Evolutionary conservation across 2,797 vertebrate species (phyloP).

Genomic region (Phrynocephalus guinanensis): DNA sequence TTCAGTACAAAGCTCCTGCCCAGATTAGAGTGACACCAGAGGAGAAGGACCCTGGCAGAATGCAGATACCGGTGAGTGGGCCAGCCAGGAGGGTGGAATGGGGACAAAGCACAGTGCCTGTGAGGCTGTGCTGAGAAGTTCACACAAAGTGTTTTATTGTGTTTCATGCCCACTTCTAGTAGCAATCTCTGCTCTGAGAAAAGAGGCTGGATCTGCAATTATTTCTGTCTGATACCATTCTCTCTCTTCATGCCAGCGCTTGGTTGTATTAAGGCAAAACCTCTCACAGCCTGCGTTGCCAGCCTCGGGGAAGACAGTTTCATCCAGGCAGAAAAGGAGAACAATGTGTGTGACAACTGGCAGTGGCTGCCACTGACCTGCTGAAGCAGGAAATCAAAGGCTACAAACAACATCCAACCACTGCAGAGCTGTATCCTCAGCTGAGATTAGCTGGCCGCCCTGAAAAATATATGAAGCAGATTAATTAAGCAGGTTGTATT

Average conservation of each 20-base stretch:
- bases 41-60: too few relatives aligned
- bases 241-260: not conserved
- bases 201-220: not conserved
- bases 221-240: not conserved
- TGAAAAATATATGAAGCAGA: slow-evolving; percentile 1
- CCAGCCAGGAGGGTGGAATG: too few relatives aligned
- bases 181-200: not conserved
- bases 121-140: too few relatives aligned
- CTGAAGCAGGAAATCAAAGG: not conserved
- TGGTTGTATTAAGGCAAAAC: not conserved
- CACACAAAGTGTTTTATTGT: too few relatives aligned
- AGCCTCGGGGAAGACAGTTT: not conserved
- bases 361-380: not conserved
- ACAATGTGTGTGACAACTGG: too few relatives aligned
- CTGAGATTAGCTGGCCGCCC: not conserved
- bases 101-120: too few relatives aligned
- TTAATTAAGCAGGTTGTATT: not conserved
- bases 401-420: not conserved
- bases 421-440: not conserved
- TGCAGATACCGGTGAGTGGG: too few relatives aligned
- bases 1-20: too few relatives aligned
- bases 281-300: not conserved
- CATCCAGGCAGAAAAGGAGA: not conserved
- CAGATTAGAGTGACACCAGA: too few relatives aligned
- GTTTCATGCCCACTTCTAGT: too few relatives aligned